A percentile compares a stretch with the other conserved stretches of the same genome.
These are phyloP conservation scores for Leptodirus hochenwartii DNA, from an alignment of 2,888 invertebrate genomes.

Conservation along the genomic window DNA sequence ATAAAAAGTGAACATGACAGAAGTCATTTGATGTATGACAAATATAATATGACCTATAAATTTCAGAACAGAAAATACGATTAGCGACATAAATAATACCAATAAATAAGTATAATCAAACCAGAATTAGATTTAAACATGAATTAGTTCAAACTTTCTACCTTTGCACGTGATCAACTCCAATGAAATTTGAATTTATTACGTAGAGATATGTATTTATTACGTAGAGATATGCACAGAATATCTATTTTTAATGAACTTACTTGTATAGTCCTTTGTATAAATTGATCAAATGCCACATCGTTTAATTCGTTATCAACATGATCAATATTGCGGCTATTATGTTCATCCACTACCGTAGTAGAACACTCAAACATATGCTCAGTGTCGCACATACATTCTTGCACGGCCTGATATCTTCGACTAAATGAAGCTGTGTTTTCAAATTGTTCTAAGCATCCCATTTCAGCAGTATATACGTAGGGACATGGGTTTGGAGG, in stretches of 20 bases:
- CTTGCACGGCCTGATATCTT: conserved; percentile 77
- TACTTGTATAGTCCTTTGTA: conserved; percentile 37
- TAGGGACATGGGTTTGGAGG: conserved; percentile 98
- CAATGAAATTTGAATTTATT: too few species aligned
- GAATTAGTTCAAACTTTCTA: too few species aligned
- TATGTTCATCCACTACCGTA: conserved; percentile 24
- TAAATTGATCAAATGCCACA: conserved; percentile 47
- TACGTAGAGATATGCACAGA: too few species aligned
- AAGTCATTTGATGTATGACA: too few species aligned
- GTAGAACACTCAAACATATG: conserved; percentile 90
- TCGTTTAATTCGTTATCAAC: conserved; percentile 10
- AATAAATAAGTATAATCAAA: too few species aligned
- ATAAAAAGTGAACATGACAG: too few species aligned
- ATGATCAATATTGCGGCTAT: neutral
- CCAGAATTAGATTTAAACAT: too few species aligned
- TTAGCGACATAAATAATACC: too few species aligned
- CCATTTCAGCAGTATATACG: conserved; percentile 72
- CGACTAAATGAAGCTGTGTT: conserved; percentile 92
- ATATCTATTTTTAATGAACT: conserved; percentile 5
- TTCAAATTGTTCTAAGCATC: conserved; percentile 81
- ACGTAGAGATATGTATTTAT: too few species aligned
- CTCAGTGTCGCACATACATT: conserved; percentile 95
- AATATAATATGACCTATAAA: too few species aligned
- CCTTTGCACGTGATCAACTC: too few species aligned
- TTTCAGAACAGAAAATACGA: too few species aligned